Base-by-base conservation (phyloP, 64 coral and sea anemone species). In the Stylophora pistillata region DNA sequence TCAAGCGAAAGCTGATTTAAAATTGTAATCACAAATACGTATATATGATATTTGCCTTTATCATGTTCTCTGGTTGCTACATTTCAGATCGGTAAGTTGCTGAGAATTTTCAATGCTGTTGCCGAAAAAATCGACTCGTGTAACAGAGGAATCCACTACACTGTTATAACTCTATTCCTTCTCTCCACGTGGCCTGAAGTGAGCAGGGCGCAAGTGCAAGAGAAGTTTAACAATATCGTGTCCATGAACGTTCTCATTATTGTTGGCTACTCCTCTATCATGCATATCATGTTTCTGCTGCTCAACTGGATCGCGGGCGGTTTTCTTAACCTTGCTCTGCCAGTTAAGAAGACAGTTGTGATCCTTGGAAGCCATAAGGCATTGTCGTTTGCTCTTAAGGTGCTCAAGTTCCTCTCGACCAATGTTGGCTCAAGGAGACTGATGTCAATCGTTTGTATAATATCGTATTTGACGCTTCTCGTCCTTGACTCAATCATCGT, bases 281-380 rank as follows among this genome's bases (percentile, higher is more conserved):
- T 96, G 88, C 94, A 96, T 41, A 80, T 96, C 0, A 93, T 96
- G 78, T 96, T 96, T 72, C 47, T 96, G 20, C 64, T 96, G 59
- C 59, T 96, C 28, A 93, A 96, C 61, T 96, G 78, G 74, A 70
- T 96, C 23, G 85, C 87, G 34, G 78, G 74, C 27, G 88, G 87
- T 6, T 57, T 93, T 27, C 66, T 93, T 4, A 72, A 73, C 0
- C 79, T 93, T 16, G 82, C 85, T 59, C 77, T 89, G 10, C 25
- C 81, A 16, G 72, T 77, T 28, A 96, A 96, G 47, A 96, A 96
- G 66, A 96, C 94, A 15, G 68, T 93, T 1, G 94, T 96, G n/a
- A 53, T 93, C 32, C 25, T 93, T 58, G 87, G 90, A 13, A 96
- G 94, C 34, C 94, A 96, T 34, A 96, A 96, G 66, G 87, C 94